Evolutionary conservation across 2,797 vertebrate genomes (phyloP), one percentile per base, ranked within the genome.

Genomic region (Microchirus variegatus): DNA sequence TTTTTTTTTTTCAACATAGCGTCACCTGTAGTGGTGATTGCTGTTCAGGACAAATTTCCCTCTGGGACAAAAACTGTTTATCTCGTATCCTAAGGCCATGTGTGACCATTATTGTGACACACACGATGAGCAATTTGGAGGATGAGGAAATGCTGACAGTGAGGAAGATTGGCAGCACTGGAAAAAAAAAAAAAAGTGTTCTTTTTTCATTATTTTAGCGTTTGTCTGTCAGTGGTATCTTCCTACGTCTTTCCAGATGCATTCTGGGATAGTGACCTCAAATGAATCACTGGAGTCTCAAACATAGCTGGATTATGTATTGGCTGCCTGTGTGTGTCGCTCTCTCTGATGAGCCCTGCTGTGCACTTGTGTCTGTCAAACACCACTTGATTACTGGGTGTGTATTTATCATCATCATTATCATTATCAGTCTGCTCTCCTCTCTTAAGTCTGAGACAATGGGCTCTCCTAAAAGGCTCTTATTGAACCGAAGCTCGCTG

Each of bases 361-460:
- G 82, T 71, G 75, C 82, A 80, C 81, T 79, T 67, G 67, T 81
- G 85, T 75, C 77, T 11, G 46, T 89, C 82, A 87, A 86, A 88
- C 69, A 63, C 80, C 79, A 87, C 87, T 89, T 90, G 83, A 89
- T 90, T 87, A 88, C 86, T 41, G 59, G 70, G 80, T 78, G 77
- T 78, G 80, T 88, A 84, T 89, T 89, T 87, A 86, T 88, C 79
- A 87, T 87, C 78, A 77, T 81, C 79, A 79, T 77, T 53, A 84
- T 80, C 75, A 83, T 83, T 69, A 82, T 77, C 82, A 72, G 70
- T 47, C 86, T 71, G 75, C 78, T 76, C 75, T 61, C 71, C 71
- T 69, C 87, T 80, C 82, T 84, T 89, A 91, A 90, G 87, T 83
- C 86, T 85, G 89, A 90, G 89, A 88, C 87, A 87, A 87, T 84